Percentiles rank a stretch among this genome's conserved stretches.
These are phyloP conservation scores for Ellobium chinense DNA, from an alignment of 2,888 invertebrate species.

Conservation along the genomic window DNA sequence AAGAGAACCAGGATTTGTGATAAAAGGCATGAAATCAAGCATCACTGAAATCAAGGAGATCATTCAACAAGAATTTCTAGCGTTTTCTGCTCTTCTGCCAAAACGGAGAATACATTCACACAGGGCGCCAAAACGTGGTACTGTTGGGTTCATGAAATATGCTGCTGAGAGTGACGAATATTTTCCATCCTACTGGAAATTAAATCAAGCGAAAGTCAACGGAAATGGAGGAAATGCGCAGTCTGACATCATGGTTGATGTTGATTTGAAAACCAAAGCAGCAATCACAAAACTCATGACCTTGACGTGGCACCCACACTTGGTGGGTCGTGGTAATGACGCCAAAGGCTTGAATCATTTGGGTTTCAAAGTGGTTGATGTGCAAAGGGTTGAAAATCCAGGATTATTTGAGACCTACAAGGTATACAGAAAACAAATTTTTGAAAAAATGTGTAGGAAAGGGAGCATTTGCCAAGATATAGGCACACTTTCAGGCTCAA, in stretches of 20 bases:
- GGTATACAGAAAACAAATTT: constrained; percentile 42
- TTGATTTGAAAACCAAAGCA: constrained; percentile 46
- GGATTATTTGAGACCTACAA: constrained; percentile 57
- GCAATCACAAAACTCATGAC: constrained; percentile 54
- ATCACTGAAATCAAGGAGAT: not conserved
- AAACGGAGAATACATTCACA: constrained; percentile 10
- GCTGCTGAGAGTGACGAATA: constrained; percentile 44
- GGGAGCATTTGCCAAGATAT: constrained; percentile 28
- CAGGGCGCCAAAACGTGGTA: constrained; percentile 39
- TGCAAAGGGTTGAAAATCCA: constrained; percentile 64
- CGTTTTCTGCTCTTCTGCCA: constrained; percentile 4
- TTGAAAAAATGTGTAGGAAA: constrained; percentile 48
- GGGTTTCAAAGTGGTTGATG: constrained; percentile 51
- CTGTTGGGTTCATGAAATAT: constrained; percentile 46
- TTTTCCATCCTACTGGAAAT: constrained; percentile 52
- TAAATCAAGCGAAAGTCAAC: constrained; percentile 38
- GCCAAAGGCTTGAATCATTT: constrained; percentile 39
- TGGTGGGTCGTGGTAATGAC: constrained; percentile 61
- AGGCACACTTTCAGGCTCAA: constrained; percentile 37
- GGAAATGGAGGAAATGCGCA: not conserved
- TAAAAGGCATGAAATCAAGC: constrained; percentile 39
- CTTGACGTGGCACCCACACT: constrained; percentile 49
- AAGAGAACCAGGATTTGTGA: not conserved
- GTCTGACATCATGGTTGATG: constrained; percentile 27
- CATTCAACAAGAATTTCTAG: not conserved